phyloP scores from a whole-genome alignment of 2,888 invertebrate species.

The Terebella lapidaria region DNA sequence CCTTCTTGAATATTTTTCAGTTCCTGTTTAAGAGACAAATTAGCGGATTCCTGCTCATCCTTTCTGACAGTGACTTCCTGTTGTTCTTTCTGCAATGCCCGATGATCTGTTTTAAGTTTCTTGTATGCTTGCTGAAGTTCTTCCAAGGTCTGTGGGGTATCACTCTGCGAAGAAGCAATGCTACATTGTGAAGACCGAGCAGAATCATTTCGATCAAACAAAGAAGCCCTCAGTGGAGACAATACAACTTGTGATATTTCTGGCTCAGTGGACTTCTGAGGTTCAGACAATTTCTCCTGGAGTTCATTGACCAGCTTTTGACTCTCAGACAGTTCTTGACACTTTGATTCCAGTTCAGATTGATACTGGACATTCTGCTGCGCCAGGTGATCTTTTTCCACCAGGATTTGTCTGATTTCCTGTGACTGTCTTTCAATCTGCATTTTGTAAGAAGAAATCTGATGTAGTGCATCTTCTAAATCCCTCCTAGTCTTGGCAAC shows the following conservation, averaged over 20 bases:
- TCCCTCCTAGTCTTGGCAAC: too few relatives aligned
- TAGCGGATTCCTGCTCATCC: constrained; percentile 27
- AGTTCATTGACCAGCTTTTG: background rate
- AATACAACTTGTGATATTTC: background rate
- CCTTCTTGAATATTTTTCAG: constrained; percentile 62
- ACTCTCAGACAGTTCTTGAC: background rate
- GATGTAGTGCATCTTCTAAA: too few relatives aligned
- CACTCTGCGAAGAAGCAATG: background rate
- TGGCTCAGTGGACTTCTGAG: background rate
- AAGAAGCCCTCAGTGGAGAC: background rate
- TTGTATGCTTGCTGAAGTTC: background rate
- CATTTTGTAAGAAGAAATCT: too few relatives aligned
- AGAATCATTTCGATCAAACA: background rate
- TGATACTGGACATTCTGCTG: background rate
- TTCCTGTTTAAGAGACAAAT: constrained; percentile 35
- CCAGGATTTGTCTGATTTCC: too few relatives aligned
- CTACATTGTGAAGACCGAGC: background rate
- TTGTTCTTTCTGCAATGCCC: constrained; percentile 4
- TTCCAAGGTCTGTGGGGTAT: background rate
- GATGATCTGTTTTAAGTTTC: background rate
- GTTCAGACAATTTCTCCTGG: background rate
- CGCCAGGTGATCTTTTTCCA: background rate
- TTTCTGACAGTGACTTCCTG: background rate
- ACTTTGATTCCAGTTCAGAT: background rate
- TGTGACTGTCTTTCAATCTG: too few relatives aligned